phyloP scores from a whole-genome alignment of 2,888 invertebrate species.

The Hirtodrosophila duncani region DNA sequence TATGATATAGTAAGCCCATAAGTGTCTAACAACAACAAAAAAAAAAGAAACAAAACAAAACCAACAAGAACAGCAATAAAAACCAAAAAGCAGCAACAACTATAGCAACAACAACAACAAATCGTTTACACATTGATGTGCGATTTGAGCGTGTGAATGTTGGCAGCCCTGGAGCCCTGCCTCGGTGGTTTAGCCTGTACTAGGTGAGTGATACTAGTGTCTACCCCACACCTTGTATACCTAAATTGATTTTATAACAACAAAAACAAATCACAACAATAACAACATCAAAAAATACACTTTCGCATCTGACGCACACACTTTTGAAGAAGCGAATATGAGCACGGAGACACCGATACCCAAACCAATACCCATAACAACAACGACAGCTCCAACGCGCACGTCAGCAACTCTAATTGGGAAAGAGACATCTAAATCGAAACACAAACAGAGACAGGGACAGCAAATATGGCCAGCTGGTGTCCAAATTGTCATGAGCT shows the following conservation, averaged over 20 bases:
- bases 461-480: slow-evolving; percentile 65
- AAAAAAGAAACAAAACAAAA: slow-evolving; percentile 7
- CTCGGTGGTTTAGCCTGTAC: slow-evolving; percentile 79
- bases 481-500: slow-evolving; percentile 75
- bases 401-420: slow-evolving; percentile 37
- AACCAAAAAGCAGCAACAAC: slow-evolving; percentile 13
- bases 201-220: slow-evolving; percentile 72
- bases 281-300: slow-evolving; percentile 23
- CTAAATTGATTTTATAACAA: neutral
- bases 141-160: slow-evolving; percentile 77
- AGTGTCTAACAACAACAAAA: slow-evolving; percentile 4
- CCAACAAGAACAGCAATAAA: slow-evolving; percentile 5
- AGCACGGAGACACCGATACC: slow-evolving; percentile 41
- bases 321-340: slow-evolving; percentile 57
- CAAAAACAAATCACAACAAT: neutral
- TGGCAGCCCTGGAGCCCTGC: slow-evolving; percentile 79
- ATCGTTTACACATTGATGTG: slow-evolving; percentile 70
- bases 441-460: slow-evolving; percentile 12
- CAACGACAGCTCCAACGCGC: slow-evolving; percentile 14
- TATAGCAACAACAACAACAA: slow-evolving; percentile 28
- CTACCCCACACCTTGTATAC: slow-evolving; percentile 1
- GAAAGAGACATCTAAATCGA: slow-evolving; percentile 15
- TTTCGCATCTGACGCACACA: slow-evolving; percentile 27
- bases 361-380: slow-evolving; percentile 8
- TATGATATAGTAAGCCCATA: slow-evolving; percentile 21